Conservation (phyloP, 2,888 invertebrate species). For the Euclidia mi region DNA sequence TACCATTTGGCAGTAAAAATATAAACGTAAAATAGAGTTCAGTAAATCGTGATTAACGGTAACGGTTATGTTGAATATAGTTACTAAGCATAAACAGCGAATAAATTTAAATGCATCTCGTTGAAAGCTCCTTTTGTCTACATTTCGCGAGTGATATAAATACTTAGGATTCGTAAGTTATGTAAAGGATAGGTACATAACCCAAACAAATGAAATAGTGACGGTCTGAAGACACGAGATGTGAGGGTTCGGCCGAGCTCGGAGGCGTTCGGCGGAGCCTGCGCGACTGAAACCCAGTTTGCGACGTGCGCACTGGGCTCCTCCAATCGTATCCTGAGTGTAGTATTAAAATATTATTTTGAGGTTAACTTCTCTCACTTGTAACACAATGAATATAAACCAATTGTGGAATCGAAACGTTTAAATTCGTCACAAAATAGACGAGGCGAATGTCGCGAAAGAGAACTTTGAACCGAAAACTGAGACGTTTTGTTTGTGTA, state of each 20-base stretch:
- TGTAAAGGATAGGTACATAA: conserved; percentile 26
- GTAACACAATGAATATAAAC: conserved; percentile 73
- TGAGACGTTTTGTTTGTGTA: conserved; percentile 89
- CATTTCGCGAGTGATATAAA: conserved; percentile 40
- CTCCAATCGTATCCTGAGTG: conserved; percentile 83
- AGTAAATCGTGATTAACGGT: background rate
- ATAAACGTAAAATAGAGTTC: no score
- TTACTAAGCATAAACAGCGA: background rate
- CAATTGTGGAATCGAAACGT: conserved; percentile 65
- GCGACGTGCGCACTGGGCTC: conserved; percentile 73
- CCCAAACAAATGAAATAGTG: conserved; percentile 58
- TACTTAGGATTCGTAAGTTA: conserved; percentile 25
- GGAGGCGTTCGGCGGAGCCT: conserved; percentile 74
- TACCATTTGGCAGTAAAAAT: no score
- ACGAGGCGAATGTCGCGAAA: conserved; percentile 87
- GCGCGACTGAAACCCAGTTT: conserved; percentile 66
- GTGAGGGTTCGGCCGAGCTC: conserved; percentile 66
- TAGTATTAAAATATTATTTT: conserved; percentile 87
- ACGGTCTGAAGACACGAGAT: conserved; percentile 50
- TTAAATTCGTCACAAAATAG: conserved; percentile 65
- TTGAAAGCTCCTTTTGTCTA: conserved; percentile 40
- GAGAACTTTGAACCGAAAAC: conserved; percentile 83
- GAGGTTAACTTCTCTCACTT: conserved; percentile 83
- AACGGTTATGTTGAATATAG: background rate
- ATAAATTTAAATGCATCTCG: conserved; percentile 39